These are phyloP conservation scores for Zelostemma sp. DNA, from an alignment of 1,140 invertebrate genomes.

Conservation along the genomic window DNA sequence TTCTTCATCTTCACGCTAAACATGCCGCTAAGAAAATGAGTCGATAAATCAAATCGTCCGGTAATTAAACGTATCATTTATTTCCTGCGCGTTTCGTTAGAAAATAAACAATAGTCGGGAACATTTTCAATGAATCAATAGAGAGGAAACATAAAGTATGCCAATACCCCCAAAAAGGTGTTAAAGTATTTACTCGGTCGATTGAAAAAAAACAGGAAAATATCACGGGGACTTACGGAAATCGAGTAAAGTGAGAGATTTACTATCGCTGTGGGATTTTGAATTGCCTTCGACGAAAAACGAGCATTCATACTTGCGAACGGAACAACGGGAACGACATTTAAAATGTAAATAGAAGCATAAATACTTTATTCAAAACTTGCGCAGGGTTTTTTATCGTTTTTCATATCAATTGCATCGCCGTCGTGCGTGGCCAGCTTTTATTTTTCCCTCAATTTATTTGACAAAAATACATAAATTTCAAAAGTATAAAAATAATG, in stretches of 20 bases:
- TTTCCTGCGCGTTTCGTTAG: background rate
- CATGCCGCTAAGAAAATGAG: constrained; percentile 32
- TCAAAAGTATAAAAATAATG: background rate
- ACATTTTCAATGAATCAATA: no score
- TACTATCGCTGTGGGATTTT: constrained; percentile 43
- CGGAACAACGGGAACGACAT: constrained; percentile 40
- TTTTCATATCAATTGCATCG: constrained; percentile 41
- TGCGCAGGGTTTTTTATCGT: constrained; percentile 32
- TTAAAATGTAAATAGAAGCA: constrained; percentile 62
- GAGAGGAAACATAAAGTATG: background rate
- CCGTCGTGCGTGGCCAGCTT: constrained; percentile 12
- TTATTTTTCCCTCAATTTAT: constrained; percentile 11
- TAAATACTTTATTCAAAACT: constrained; percentile 60
- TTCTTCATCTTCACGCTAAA: constrained; percentile 34
- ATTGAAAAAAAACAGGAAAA: constrained; percentile 14
- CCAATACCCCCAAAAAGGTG: background rate
- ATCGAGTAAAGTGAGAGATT: constrained; percentile 37
- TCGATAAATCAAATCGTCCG: constrained; percentile 29
- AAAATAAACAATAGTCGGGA: no score
- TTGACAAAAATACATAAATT: background rate
- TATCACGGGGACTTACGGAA: constrained; percentile 25
- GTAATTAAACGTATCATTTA: background rate
- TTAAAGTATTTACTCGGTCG: background rate
- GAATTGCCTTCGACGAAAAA: constrained; percentile 32
- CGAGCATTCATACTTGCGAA: constrained; percentile 32